These are phyloP conservation scores for Epinephelus lanceolatus DNA, from an alignment of 2,113 vertebrate genomes.

Conservation along the genomic window DNA sequence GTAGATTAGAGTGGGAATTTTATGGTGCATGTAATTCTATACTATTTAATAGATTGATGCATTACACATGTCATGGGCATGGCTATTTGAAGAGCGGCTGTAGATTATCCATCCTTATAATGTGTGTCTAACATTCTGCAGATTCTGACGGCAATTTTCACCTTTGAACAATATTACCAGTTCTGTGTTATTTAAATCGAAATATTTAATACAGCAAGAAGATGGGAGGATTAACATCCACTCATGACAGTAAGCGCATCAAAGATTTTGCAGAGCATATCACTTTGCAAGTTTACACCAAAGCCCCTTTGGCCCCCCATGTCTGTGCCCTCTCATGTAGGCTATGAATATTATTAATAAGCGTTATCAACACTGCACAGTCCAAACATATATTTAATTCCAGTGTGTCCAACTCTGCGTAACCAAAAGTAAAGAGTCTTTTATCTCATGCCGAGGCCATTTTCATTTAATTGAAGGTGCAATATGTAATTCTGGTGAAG, in stretches of 20 bases:
- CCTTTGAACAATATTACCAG: slow-evolving; percentile 40
- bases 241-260: slow-evolving; percentile 68
- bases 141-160: background rate
- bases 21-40: background rate
- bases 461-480: slow-evolving; percentile 37
- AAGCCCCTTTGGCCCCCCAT: slow-evolving; percentile 32
- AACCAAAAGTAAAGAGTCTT: slow-evolving; percentile 22
- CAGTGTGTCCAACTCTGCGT: slow-evolving; percentile 12
- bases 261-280: slow-evolving; percentile 67
- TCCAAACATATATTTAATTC: slow-evolving; percentile 28
- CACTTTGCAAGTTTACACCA: slow-evolving; percentile 56
- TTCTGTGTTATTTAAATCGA: slow-evolving; percentile 67
- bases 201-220: slow-evolving; percentile 55
- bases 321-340: slow-evolving; percentile 37
- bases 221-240: slow-evolving; percentile 63
- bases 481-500: too few species aligned
- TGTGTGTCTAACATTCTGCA: background rate
- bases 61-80: background rate
- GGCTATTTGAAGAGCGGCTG: background rate
- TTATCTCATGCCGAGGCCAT: slow-evolving; percentile 27
- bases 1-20: background rate
- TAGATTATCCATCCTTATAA: background rate
- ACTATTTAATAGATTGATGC: background rate
- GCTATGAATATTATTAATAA: slow-evolving; percentile 34
- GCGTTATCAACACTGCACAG: slow-evolving; percentile 29